Base-by-base conservation (phyloP, 2,113 vertebrate species). In the Pteronura brasiliensis region DNA sequence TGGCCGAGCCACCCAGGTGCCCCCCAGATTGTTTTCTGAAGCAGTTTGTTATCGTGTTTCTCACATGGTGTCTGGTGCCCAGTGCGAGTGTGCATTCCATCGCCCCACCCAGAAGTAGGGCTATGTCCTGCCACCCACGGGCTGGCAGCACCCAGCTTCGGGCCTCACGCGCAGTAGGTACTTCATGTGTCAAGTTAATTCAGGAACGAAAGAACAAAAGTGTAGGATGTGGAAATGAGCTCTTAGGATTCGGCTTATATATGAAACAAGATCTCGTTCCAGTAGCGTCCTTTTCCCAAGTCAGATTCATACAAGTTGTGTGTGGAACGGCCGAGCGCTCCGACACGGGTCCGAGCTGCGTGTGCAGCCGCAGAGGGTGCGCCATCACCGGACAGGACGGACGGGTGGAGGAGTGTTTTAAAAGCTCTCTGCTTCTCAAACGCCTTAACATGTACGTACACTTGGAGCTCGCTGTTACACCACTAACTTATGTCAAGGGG, bases 341-440 rank as follows among this genome's bases (percentile, higher is more conserved):
- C 27, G 17, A 47, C 59, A 14, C 8, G 0, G 44, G n/a, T 4
- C 29, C 3, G 6, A 31, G 39, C 27, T 21, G 0, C 9, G 39
- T 55, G 21, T 36, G 47, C 18, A 49, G 7, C 7, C 27, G 1
- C 10, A 23, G 9, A 86, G 21, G 34, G 23, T 11, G 21, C 0
- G 10, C n/a, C 0, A 4, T 11, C 23, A 11, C 0, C 5, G 0
- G 23, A 36, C 34, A 31, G 47, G 36, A 44, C 2, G 0, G 0
- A 4, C 1, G 3, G 36, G 20, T 6, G 44, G 1, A 72, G 13
- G 12, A 5, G 27, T 0, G 3, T 18, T 17, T 6, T 20, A 13
- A 49, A 72, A 25, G 23, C 2, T 11, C 0, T 36, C 5, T 6
- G 31, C 2, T 20, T 67, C 59, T 67, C 23, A 36, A n/a, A 13